Evolutionary conservation across 2,888 invertebrate genomes (phyloP).

Genomic region (Perdita meconis): DNA sequence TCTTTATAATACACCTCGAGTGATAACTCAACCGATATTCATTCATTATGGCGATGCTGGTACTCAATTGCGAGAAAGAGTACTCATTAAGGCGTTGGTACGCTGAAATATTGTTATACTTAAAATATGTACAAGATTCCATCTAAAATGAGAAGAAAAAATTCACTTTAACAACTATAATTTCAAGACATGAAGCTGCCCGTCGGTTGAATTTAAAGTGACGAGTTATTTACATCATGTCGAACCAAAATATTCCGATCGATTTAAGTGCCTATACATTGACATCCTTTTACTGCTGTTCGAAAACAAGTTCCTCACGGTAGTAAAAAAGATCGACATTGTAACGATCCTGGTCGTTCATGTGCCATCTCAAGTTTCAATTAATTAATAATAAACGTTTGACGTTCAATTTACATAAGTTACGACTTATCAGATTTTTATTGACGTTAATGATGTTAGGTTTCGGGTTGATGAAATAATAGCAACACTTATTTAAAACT

Average conservation of each 20-base stretch:
- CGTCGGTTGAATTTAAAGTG: not conserved
- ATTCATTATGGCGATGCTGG: not conserved
- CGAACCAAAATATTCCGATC: slow-evolving; percentile 4
- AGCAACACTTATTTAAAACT: too few relatives aligned
- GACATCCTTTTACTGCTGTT: slow-evolving; percentile 12
- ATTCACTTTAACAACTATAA: not conserved
- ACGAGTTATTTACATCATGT: not conserved
- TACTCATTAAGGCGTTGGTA: not conserved
- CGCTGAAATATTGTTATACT: not conserved
- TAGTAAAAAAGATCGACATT: slow-evolving; percentile 36
- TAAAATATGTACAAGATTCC: not conserved
- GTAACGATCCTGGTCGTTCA: slow-evolving; percentile 38
- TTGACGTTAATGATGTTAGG: too few relatives aligned
- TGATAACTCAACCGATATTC: not conserved
- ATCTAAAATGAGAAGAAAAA: not conserved
- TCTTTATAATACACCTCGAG: too few relatives aligned
- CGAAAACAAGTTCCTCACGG: slow-evolving; percentile 36
- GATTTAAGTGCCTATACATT: slow-evolving; percentile 2
- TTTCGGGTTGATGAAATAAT: too few relatives aligned
- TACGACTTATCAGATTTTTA: too few relatives aligned
- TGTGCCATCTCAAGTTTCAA: slow-evolving; percentile 60
- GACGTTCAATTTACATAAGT: slow-evolving; percentile 55
- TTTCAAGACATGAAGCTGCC: not conserved
- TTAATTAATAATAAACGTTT: slow-evolving; percentile 68
- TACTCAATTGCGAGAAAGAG: not conserved